Evolutionary conservation across 2,113 vertebrate species (phyloP).

Genomic region (Hippocampus barbouri): DNA sequence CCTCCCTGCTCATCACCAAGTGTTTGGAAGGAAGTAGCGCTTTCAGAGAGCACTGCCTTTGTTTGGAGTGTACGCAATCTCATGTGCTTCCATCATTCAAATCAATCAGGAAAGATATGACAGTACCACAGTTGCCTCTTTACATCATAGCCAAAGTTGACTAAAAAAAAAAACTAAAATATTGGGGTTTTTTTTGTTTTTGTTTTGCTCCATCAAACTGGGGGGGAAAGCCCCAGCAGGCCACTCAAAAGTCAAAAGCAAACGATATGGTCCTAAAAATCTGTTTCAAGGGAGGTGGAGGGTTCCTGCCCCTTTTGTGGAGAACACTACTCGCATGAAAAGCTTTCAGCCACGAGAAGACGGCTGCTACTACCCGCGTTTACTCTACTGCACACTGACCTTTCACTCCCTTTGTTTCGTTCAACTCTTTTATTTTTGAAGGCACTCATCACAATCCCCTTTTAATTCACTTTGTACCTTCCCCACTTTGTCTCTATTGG

Average conservation of each 20-base stretch:
- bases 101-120: conserved; percentile 25
- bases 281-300: conserved; percentile 9
- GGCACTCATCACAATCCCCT: conserved; percentile 54
- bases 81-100: conserved; percentile 28
- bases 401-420: conserved; percentile 37
- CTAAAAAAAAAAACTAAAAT: conserved; percentile 22
- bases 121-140: conserved; percentile 44
- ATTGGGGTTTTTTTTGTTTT: background rate
- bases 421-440: conserved; percentile 42
- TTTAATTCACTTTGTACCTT: conserved; percentile 45
- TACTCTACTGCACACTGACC: conserved; percentile 28
- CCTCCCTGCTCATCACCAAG: conserved; percentile 31
- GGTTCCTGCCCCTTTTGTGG: conserved; percentile 50
- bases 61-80: conserved; percentile 49
- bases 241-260: conserved; percentile 15
- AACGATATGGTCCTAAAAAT: conserved; percentile 17
- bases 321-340: conserved; percentile 56
- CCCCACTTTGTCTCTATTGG: conserved; percentile 35
- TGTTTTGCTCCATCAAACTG: conserved; percentile 9
- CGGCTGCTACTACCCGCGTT: conserved; percentile 35
- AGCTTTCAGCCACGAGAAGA: conserved; percentile 41
- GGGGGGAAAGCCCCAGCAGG: conserved; percentile 6
- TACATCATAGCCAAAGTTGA: conserved; percentile 19
- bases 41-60: conserved; percentile 26
- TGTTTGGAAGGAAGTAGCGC: conserved; percentile 21